Evolutionary conservation across 1,140 invertebrate species (phyloP), one percentile per base, ranked within the genome.

Genomic region (Cyrtorhinus lividipennis): DNA sequence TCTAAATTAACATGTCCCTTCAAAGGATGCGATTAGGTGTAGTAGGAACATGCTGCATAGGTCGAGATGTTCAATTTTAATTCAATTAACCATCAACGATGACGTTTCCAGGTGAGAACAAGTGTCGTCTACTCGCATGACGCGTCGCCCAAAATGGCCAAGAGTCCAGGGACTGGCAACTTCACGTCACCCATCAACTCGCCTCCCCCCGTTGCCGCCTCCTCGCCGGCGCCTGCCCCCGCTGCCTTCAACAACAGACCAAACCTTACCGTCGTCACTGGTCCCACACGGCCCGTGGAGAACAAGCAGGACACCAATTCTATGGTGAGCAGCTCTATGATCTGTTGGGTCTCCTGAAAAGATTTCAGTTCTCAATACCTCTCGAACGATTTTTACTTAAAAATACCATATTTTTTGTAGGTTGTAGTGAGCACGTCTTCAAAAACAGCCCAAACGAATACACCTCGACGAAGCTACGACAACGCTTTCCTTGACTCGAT

Each of bases 401-500:
- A n/a, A n/a, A n/a, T n/a, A n/a, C n/a, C n/a, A n/a, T n/a, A n/a
- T n/a, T 38, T 53, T 53, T 8, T 20, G 20, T 22, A 53, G 48
- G 48, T 53, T 12, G 48, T 12, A 20, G 56, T 58, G 56, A 58
- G 25, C 56, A 45, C 59, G 38, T 10, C 30, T 20, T 20, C 59
- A 23, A 61, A 38, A 59, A 59, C 57, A 22, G 59, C 20, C 24
- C 20, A 45, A 44, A 26, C 59, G 38, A 61, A 38, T 2, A 56
- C 63, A 22, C 20, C 57, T 22, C 23, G 24, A 46, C 38, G 58
- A 15, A 59, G 64, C 5, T 68, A 65, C 48, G 67, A 69, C 48
- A 71, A 70, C 62, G 65, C 68, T 5, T 70, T 71, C 63, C 62
- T 70, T 23, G 68, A 71, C 38, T 67, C 62, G 25, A 69, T 71